Percentiles rank a stretch among this genome's conserved stretches.
Evolutionary conservation across 2,113 vertebrate genomes (phyloP).

Genomic region (Suricata suricatta): DNA sequence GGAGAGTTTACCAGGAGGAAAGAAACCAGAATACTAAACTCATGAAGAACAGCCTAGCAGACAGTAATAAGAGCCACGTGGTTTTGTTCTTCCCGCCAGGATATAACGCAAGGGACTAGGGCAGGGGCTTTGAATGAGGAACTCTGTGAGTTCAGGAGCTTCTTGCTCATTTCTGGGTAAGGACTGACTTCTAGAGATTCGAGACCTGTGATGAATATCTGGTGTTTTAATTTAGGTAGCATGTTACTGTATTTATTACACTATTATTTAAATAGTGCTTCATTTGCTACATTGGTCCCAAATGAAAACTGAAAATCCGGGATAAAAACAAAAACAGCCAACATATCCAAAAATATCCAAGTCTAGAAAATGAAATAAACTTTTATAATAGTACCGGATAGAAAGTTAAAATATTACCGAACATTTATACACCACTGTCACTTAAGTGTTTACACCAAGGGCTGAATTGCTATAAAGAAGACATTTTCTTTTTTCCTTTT

Average conservation of each 20-base stretch:
- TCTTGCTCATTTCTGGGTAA: neutral
- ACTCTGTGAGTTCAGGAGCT: neutral
- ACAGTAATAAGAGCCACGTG: neutral
- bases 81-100: neutral
- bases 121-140: neutral
- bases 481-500: neutral
- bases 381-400: neutral
- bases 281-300: neutral
- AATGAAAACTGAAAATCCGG: conserved; percentile 11
- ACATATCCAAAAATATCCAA: neutral
- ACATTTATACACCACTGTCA: neutral
- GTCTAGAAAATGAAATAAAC: neutral
- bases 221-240: neutral
- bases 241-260: neutral
- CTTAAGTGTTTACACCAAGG: neutral
- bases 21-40: neutral
- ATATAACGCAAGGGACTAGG: neutral
- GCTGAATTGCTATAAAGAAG: neutral
- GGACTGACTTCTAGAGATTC: neutral
- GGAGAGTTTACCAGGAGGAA: neutral
- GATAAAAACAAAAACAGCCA: neutral
- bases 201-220: neutral
- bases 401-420: neutral
- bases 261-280: neutral
- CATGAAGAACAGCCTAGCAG: neutral